Evolutionary conservation across 2,888 invertebrate genomes (phyloP), one percentile per base, ranked within the genome.

Genomic region (Punctoribates punctum): DNA sequence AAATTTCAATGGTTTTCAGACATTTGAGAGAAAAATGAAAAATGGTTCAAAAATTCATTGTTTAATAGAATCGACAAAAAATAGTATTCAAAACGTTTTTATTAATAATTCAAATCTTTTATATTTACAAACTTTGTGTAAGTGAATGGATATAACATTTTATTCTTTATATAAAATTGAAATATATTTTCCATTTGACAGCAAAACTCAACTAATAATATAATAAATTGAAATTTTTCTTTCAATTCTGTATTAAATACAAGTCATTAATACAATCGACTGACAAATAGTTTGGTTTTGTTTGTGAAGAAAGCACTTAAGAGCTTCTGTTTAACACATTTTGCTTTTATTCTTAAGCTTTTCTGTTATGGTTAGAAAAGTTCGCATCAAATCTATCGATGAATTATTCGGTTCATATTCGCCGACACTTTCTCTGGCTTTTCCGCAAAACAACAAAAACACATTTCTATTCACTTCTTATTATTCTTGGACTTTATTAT

Each of bases 161-260:
- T 51, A 2, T 51, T 51, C 34, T 5, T 15, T 57, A 57, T 29
- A 60, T 60, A 60, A 60, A 60, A 60, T 57, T 57, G 57, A 57
- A 20, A 57, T 25, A 3, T 20, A 48, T 57, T 57, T 57, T 25
- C 8, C n/a, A 23, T 11, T 9, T 23, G 57, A 57, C 57, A 57
- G 13, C 57, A 57, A 23, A 57, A 23, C n/a, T 23, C 23, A 57
- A 57, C 57, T 57, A 57, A 57, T 57, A 57, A 25, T 57, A 57
- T 57, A 57, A 57, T 57, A 23, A 25, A 57, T 57, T 25, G 23
- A 57, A 57, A 57, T 6, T 57, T 57, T 42, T 11, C 11, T 42
- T 42, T 42, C 13, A 42, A 11, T 57, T 57, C 57, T 2, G 23
- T 4, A 11, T 57, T 57, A 13, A 25, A 57, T 51, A 51, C 51